Conservation (phyloP, 2,888 invertebrate genomes). For the Saturnia pavonia region DNA sequence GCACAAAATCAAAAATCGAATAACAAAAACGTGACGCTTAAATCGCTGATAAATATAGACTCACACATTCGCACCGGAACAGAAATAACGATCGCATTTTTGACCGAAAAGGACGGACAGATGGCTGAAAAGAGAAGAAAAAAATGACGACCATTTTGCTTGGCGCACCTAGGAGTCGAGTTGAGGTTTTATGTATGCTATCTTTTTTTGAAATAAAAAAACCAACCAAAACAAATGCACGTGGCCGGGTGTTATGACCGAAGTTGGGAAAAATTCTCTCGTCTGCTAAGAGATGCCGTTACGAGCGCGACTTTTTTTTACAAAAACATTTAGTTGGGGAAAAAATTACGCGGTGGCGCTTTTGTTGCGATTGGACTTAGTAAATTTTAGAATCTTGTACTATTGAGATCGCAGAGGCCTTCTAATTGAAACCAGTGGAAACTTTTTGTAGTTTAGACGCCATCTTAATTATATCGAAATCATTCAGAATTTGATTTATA, state of each 20-base stretch:
- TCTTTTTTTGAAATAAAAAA: slow-evolving; percentile 73
- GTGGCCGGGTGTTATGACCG: slow-evolving; percentile 81
- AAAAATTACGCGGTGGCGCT: slow-evolving; percentile 72
- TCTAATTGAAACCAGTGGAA: neutral
- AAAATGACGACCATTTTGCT: slow-evolving; percentile 82
- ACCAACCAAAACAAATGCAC: slow-evolving; percentile 82
- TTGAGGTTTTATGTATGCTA: slow-evolving; percentile 74
- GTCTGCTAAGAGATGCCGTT: slow-evolving; percentile 78
- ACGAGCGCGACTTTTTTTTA: slow-evolving; percentile 67
- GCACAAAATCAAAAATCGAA: slow-evolving; percentile 35
- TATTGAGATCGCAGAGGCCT: neutral
- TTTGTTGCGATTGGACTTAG: slow-evolving; percentile 30
- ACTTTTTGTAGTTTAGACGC: neutral
- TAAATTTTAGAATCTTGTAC: neutral
- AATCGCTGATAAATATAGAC: slow-evolving; percentile 58
- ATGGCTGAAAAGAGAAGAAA: slow-evolving; percentile 82
- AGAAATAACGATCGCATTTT: slow-evolving; percentile 83
- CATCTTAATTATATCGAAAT: neutral
- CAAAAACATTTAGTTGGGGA: slow-evolving; percentile 64
- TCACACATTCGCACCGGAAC: slow-evolving; percentile 79
- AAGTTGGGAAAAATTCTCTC: slow-evolving; percentile 70
- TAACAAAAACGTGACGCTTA: slow-evolving; percentile 50
- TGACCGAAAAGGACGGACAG: slow-evolving; percentile 82
- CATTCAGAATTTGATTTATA: neutral
- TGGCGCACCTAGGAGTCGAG: slow-evolving; percentile 71